Percentiles rank a stretch among this genome's conserved stretches.
Evolutionary conservation across 2,888 invertebrate species (phyloP).

Genomic region (Sicus ferrugineus): DNA sequence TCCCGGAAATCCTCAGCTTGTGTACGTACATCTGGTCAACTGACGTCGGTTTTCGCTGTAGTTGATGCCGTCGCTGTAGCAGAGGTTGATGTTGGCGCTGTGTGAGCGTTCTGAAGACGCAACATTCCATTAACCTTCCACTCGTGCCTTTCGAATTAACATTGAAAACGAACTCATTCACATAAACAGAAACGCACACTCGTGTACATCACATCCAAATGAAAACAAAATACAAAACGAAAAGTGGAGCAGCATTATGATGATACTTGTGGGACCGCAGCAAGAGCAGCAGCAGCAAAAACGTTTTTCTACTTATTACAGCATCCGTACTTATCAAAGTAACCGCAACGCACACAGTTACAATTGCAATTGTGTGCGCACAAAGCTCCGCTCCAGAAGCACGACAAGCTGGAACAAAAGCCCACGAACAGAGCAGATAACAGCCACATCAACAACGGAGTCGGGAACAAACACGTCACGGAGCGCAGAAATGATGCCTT

Average conservation of each 20-base stretch:
- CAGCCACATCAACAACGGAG: background rate
- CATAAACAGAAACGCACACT: conserved; percentile 37
- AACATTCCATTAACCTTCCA: conserved; percentile 58
- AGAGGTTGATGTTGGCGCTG: too few relatives aligned
- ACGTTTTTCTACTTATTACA: conserved; percentile 54
- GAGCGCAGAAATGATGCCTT: conserved; percentile 43
- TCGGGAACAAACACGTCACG: too few relatives aligned
- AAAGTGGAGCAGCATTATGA: conserved; percentile 51
- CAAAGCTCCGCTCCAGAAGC: conserved; percentile 38
- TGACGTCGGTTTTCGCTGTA: conserved; percentile 48
- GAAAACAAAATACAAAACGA: conserved; percentile 55
- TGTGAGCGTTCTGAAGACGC: conserved; percentile 28
- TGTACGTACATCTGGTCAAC: conserved; percentile 54
- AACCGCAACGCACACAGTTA: conserved; percentile 33
- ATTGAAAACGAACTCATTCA: conserved; percentile 51
- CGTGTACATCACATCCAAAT: conserved; percentile 48
- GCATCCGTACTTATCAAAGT: conserved; percentile 13
- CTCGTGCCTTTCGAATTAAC: conserved; percentile 57
- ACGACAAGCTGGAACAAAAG: conserved; percentile 32
- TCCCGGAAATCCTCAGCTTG: background rate
- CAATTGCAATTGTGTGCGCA: conserved; percentile 29
- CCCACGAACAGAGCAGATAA: background rate
- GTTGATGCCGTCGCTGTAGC: conserved; percentile 34
- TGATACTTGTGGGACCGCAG: conserved; percentile 59
- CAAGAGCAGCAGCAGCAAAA: too few relatives aligned